Conservation (phyloP, 2,113 vertebrate species). For the Notothenia coriiceps region DNA sequence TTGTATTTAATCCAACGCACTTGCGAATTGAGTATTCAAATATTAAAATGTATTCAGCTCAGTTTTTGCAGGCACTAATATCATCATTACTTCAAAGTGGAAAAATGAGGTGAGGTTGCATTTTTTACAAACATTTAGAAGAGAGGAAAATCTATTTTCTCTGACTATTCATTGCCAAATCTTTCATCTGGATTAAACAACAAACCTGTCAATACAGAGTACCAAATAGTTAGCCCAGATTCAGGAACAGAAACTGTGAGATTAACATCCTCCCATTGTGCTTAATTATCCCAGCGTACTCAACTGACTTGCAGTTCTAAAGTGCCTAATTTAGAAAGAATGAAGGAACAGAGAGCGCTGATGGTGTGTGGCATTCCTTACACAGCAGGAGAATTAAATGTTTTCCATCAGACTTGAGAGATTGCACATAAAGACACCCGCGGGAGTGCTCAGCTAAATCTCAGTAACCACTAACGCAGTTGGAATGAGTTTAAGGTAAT, state of each 20-base stretch:
- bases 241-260: constrained; percentile 46
- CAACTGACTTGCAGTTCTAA: constrained; percentile 54
- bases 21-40: background rate
- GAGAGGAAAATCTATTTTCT: background rate
- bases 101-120: background rate
- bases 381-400: constrained; percentile 69
- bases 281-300: constrained; percentile 66
- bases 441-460: constrained; percentile 51
- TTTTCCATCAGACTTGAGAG: constrained; percentile 69
- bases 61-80: background rate
- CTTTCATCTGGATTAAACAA: constrained; percentile 24
- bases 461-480: constrained; percentile 57
- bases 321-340: constrained; percentile 68
- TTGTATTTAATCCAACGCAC: background rate
- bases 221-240: constrained; percentile 48
- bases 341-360: constrained; percentile 48
- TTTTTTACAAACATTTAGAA: background rate
- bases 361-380: constrained; percentile 56
- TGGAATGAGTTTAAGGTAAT: constrained; percentile 58
- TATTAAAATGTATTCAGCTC: background rate
- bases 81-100: background rate
- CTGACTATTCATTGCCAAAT: constrained; percentile 3
- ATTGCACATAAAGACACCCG: constrained; percentile 55
- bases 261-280: constrained; percentile 57
- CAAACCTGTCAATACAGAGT: background rate